Conservation (phyloP, 2,113 vertebrate species). For the Pavo muticus region DNA sequence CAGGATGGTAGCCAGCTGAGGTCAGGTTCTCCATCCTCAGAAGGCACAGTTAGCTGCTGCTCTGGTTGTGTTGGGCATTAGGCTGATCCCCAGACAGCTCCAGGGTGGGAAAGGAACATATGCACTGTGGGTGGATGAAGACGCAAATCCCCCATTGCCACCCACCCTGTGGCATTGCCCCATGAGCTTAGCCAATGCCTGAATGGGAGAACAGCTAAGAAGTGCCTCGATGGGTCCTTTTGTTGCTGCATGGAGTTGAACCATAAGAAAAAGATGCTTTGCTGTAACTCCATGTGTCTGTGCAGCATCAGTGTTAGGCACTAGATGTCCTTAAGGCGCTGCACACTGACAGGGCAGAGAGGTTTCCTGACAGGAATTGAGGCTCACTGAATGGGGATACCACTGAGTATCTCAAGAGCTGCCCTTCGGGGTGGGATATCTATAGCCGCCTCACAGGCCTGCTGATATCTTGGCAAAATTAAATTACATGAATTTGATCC, state of each 20-base stretch:
- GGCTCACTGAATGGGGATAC: background rate
- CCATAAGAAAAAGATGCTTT: background rate
- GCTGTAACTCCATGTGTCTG: background rate
- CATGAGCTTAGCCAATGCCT: rapidly evolving
- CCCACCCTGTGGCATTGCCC: rapidly evolving
- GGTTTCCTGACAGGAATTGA: background rate
- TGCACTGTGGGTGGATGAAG: rapidly evolving
- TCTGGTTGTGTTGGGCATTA: rapidly evolving
- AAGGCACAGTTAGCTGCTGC: background rate
- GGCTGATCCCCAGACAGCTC: background rate
- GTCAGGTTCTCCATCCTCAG: background rate
- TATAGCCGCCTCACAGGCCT: background rate
- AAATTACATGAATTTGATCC: slow-evolving; percentile 4
- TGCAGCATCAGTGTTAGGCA: slow-evolving; percentile 18
- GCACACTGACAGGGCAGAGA: background rate
- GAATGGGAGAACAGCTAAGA: background rate
- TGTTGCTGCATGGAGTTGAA: background rate
- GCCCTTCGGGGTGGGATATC: background rate
- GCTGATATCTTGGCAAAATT: background rate
- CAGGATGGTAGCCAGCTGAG: background rate
- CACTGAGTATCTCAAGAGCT: background rate
- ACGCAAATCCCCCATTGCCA: background rate
- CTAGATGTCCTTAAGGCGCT: slow-evolving; percentile 23
- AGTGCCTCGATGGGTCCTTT: background rate
- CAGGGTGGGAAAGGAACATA: background rate